Evolutionary conservation across 2,888 invertebrate genomes (phyloP), one percentile per base, ranked within the genome.

Genomic region (Drosophila planitibia): DNA sequence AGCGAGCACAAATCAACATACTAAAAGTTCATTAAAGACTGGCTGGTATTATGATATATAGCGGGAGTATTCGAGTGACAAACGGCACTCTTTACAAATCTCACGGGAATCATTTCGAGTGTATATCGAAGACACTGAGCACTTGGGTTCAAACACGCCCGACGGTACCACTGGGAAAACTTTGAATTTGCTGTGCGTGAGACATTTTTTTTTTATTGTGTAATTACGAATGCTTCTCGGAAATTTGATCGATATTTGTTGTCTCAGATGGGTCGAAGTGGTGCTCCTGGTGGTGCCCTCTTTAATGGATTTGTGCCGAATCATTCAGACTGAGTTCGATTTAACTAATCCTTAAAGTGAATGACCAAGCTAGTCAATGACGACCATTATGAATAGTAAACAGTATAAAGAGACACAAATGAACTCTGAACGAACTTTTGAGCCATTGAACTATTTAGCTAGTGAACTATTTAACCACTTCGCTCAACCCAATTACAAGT

Each of bases 181-280:
- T 32, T 57, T n/a, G 57, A n/a, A 30, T 25, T 52, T 51, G 60
- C 59, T 64, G 63, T 73, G 73, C 76, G 78, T 77, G 76, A 58
- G 78, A 77, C 74, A 9, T 30, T 28, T 66, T 66, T 77, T 63
- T 61, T 4, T 14, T 51, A 62, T 55, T 69, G 62, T 69, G 65
- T 77, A 77, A 77, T 77, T 77, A 65, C 69, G 57, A 69, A 49
- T 54, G 55, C 41, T 51, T 64, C 30, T 51, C 54, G 39, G 63
- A 62, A 61, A 72, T 73, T 78, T 60, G 70, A 79, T 74, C 77
- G 57, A 79, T 67, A 74, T 57, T 63, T 58, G 52, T 32, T 47
- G 60, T 41, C 60, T 52, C 55, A 47, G 39, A 35, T 14, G 59
- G 25, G 32, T 25, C 30, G 1, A 61, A 19, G n/a, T n/a, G 33